Evolutionary conservation across 2,797 vertebrate species (phyloP).

Genomic region (Ctenosaura bakeri): DNA sequence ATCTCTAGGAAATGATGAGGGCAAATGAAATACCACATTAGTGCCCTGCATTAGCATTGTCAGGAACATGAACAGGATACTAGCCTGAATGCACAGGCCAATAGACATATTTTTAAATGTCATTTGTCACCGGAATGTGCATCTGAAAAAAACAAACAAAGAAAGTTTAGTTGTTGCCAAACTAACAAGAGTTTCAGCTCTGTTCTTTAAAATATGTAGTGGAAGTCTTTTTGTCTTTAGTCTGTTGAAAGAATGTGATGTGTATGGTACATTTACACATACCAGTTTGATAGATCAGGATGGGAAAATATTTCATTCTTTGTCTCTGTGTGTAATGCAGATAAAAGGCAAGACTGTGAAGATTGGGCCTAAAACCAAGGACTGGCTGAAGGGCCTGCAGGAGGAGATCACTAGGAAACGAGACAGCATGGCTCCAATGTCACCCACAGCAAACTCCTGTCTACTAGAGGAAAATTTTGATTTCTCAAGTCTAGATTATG

Average conservation of each 20-base stretch:
- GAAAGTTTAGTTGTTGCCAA: background rate
- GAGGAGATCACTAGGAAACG: slow-evolving; percentile 81
- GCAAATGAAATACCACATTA: background rate
- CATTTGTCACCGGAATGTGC: background rate
- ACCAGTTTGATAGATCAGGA: slow-evolving; percentile 11
- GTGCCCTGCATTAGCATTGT: background rate
- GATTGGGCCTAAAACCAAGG: slow-evolving; percentile 82
- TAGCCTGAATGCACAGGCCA: slow-evolving; percentile 11
- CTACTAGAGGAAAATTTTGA: slow-evolving; percentile 85
- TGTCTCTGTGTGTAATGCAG: slow-evolving; percentile 58
- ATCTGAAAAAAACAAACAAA: slow-evolving; percentile 14
- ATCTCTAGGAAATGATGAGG: background rate
- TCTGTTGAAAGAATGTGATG: background rate
- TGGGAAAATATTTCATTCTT: slow-evolving; percentile 25
- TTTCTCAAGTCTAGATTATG: slow-evolving; percentile 83
- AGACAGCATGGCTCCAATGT: slow-evolving; percentile 77
- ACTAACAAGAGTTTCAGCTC: background rate
- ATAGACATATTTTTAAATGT: too few species aligned
- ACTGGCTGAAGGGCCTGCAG: slow-evolving; percentile 83
- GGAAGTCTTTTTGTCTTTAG: background rate
- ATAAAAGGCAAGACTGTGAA: slow-evolving; percentile 81
- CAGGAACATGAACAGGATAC: slow-evolving; percentile 2
- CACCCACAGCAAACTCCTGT: slow-evolving; percentile 83
- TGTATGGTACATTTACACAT: background rate
- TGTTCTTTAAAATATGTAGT: background rate